Evolutionary conservation across 2,113 vertebrate species (phyloP).

Genomic region (Gnathonemus echidnorhynchus): DNA sequence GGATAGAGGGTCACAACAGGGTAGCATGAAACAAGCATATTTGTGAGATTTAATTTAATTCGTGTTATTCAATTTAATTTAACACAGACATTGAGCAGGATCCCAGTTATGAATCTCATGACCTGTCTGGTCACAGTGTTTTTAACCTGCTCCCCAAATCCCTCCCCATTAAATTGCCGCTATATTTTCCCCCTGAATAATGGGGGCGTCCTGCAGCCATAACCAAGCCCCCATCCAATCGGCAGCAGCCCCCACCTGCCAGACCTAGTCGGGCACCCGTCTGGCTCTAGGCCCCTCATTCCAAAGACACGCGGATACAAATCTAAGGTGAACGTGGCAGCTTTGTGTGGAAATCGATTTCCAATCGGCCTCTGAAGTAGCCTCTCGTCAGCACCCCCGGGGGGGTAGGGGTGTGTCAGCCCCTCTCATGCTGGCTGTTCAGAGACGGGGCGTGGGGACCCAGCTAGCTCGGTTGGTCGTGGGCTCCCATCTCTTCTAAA

Average conservation of each 20-base stretch:
- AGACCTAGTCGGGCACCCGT: slow-evolving; percentile 22
- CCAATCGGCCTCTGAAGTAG: slow-evolving; percentile 37
- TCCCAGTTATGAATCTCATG: background rate
- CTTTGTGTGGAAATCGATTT: slow-evolving; percentile 41
- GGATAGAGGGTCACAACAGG: background rate
- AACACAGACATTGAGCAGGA: background rate
- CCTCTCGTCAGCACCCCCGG: slow-evolving; percentile 41
- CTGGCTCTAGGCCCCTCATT: slow-evolving; percentile 35
- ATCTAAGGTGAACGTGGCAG: slow-evolving; percentile 35
- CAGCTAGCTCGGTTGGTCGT: background rate
- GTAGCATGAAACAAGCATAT: background rate
- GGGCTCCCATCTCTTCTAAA: background rate
- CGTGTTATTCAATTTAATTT: background rate
- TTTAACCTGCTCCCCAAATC: background rate
- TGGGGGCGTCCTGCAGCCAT: slow-evolving; percentile 40
- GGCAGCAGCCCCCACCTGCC: background rate
- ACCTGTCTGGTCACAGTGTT: slow-evolving; percentile 18
- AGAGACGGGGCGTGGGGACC: background rate
- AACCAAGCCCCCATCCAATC: slow-evolving; percentile 49
- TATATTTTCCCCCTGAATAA: slow-evolving; percentile 53
- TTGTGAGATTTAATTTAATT: slow-evolving; percentile 4
- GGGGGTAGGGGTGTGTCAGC: slow-evolving; percentile 47
- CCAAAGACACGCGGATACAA: slow-evolving; percentile 28
- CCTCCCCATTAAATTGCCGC: slow-evolving; percentile 30
- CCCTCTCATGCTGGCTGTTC: slow-evolving; percentile 34